Base-by-base conservation (phyloP, 2,888 invertebrate species). In the Eulithis testata region DNA sequence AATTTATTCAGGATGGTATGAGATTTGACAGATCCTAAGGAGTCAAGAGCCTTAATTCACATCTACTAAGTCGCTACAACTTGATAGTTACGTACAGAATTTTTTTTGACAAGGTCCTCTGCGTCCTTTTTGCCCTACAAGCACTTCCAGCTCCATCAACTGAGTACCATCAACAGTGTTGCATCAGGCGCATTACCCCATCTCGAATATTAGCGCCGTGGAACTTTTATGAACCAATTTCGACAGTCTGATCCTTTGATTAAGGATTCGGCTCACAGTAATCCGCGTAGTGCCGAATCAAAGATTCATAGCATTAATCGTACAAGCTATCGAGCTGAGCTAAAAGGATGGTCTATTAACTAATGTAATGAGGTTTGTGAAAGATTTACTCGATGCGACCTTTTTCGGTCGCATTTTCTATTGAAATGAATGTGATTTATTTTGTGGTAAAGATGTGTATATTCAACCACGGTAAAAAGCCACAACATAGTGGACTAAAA, bases 171-270 rank as follows among this genome's bases (percentile, higher is more conserved):
- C 57, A 68, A 63, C 64, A 71, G 57, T 59, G 61, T 54, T 74
- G 76, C 72, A 73, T 62, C 74, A 74, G 71, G 66, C 76, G 73
- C 76, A 76, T 76, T 75, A 73, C 70, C 60, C 65, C 68, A 61
- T 63, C 59, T 64, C 70, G 60, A 71, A 71, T 71, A 70, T 72
- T 68, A 70, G 65, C 72, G 54, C 60, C 58, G 53, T 49, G 31
- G 63, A 59, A 60, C 67, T 64, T 69, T 69, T 69, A 69, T 71
- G 65, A 71, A 71, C 69, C 69, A 69, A 69, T 68, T 71, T 49
- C 65, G 52, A 66, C 55, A 62, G 57, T 61, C 61, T 60, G 56
- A 71, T 61, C 69, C 65, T 69, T 71, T 71, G 67, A 69, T 71
- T 65, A 71, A 66, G 70, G 62, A 60, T 49, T 52, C 60, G n/a